Conservation (phyloP, 2,797 vertebrate species). For the Parambassis ranga region DNA sequence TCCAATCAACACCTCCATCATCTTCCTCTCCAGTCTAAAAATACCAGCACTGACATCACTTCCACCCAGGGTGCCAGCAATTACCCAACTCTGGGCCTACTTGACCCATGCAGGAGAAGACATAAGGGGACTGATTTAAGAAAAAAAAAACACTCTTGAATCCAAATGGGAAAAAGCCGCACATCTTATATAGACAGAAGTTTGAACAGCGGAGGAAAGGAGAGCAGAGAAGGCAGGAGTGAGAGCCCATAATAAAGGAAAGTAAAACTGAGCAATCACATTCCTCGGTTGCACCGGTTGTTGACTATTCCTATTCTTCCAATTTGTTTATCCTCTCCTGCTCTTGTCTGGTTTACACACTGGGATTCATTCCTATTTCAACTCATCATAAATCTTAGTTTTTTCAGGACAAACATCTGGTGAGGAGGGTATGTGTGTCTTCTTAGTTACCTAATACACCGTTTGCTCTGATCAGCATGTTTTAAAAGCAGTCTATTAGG, state of each 20-base stretch:
- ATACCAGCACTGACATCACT: constrained; percentile 46
- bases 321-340: constrained; percentile 1
- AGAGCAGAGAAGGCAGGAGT: background rate
- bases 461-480: constrained; percentile 24
- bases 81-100: constrained; percentile 31
- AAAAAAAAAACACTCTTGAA: constrained; percentile 18
- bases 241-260: constrained; percentile 23
- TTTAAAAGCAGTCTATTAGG: constrained; percentile 32
- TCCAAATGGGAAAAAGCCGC: constrained; percentile 7
- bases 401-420: constrained; percentile 40
- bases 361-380: constrained; percentile 24
- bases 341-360: constrained; percentile 50
- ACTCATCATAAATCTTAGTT: constrained; percentile 20
- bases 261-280: constrained; percentile 21
- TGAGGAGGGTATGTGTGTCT: constrained; percentile 9
- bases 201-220: background rate
- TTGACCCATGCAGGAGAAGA: constrained; percentile 31
- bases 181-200: background rate
- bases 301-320: constrained; percentile 14
- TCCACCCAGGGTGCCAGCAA: constrained; percentile 34
- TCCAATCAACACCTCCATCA: constrained; percentile 68
- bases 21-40: constrained; percentile 57
- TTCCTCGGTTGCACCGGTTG: background rate
- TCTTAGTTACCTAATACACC: constrained; percentile 1
- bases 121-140: constrained; percentile 28